These are phyloP conservation scores for Cinclus cinclus DNA, from an alignment of 2,113 vertebrate genomes.

Conservation along the genomic window DNA sequence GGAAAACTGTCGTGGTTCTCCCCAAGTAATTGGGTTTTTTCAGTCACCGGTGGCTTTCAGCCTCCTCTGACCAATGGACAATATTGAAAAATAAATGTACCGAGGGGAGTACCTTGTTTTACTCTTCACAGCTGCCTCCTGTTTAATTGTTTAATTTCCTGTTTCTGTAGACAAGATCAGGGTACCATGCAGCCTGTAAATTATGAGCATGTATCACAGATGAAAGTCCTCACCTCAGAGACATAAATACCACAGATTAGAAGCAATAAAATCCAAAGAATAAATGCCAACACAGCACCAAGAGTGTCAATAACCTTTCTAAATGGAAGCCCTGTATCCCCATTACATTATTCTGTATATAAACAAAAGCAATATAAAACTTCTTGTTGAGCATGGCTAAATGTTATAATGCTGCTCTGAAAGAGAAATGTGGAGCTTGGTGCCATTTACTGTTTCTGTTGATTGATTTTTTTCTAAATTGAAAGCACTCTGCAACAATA, in stretches of 20 bases:
- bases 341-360: slow-evolving; percentile 21
- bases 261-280: slow-evolving; percentile 47
- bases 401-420: not conserved
- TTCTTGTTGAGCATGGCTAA: slow-evolving; percentile 27
- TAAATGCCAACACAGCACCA: slow-evolving; percentile 35
- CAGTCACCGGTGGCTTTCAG: not conserved
- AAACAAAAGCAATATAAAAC: slow-evolving; percentile 33
- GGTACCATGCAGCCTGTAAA: not conserved
- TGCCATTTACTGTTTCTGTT: slow-evolving; percentile 28
- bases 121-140: not conserved
- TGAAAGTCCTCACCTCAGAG: slow-evolving; percentile 22
- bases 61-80: not conserved
- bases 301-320: slow-evolving; percentile 38
- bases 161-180: not conserved
- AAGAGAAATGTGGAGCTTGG: not conserved
- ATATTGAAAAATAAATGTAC: not conserved
- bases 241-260: slow-evolving; percentile 40
- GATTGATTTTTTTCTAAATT: slow-evolving; percentile 39
- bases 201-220: not conserved
- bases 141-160: slow-evolving; percentile 43
- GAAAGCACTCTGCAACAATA: slow-evolving; percentile 11
- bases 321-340: not conserved
- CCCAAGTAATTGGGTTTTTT: not conserved
- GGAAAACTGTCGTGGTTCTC: not conserved
- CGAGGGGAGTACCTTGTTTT: not conserved